phyloP scores from a whole-genome alignment of 2,888 invertebrate species.

The Nemoura dubitans region DNA sequence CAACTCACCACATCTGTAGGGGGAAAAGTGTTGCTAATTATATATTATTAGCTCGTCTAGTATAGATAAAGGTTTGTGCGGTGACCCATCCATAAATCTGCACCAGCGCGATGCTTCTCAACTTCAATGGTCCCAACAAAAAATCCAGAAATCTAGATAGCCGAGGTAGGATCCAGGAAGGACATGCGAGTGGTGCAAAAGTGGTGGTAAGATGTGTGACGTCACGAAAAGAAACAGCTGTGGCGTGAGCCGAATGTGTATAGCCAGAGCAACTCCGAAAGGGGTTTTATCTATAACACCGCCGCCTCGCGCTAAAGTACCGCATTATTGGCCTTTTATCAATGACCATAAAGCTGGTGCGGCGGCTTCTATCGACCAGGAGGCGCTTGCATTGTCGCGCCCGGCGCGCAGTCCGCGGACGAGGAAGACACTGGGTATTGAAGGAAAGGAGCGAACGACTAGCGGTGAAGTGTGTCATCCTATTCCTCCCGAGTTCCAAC shows the following conservation, averaged over 20 bases:
- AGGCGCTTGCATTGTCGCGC: neutral
- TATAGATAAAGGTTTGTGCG: neutral
- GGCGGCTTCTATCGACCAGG: neutral
- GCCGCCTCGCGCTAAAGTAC: neutral
- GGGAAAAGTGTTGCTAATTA: too few species aligned
- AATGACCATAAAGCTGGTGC: neutral
- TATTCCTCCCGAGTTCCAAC: too few species aligned
- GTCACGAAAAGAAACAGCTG: neutral
- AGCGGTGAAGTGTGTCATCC: neutral
- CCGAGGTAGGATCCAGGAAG: neutral
- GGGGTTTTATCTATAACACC: conserved; percentile 3
- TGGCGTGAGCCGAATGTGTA: neutral
- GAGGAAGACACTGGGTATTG: neutral
- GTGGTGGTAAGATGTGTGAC: neutral
- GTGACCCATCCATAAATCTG: neutral
- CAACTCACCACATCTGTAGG: too few species aligned
- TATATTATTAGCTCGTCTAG: too few species aligned
- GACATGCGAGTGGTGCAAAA: neutral
- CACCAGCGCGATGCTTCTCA: neutral
- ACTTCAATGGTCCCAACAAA: neutral
- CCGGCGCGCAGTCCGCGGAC: too few species aligned
- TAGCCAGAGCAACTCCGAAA: neutral
- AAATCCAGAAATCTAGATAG: too few species aligned
- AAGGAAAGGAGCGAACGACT: conserved; percentile 2
- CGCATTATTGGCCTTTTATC: conserved; percentile 7